Percentiles rank a stretch among this genome's conserved stretches.
These are phyloP conservation scores for Noctua pronuba DNA, from an alignment of 2,888 invertebrate genomes.

Conservation along the genomic window DNA sequence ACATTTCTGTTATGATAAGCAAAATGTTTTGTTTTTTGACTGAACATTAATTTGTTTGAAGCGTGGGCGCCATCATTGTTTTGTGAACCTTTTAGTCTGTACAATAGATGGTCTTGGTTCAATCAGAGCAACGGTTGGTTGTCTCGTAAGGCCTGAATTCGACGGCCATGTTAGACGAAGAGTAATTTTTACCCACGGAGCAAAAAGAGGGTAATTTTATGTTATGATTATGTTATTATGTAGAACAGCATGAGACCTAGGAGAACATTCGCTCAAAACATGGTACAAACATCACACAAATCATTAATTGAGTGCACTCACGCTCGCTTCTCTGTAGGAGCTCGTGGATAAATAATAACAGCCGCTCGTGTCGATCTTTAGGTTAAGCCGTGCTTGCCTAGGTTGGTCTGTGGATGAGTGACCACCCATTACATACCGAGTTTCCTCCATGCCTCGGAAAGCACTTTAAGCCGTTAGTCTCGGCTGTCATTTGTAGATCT, in stretches of 20 bases:
- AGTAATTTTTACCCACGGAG: neutral
- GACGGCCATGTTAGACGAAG: neutral
- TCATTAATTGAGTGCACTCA: neutral
- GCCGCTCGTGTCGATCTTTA: too few species aligned
- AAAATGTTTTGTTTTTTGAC: neutral
- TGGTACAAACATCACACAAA: neutral
- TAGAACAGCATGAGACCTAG: neutral
- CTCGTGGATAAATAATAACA: too few species aligned
- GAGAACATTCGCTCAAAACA: neutral
- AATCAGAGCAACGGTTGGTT: neutral
- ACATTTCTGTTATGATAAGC: neutral
- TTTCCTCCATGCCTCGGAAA: too few species aligned
- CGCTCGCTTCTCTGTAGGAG: neutral
- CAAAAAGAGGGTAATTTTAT: neutral
- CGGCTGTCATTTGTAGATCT: too few species aligned
- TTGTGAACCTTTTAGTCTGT: neutral
- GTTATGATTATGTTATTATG: neutral
- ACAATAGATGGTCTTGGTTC: neutral
- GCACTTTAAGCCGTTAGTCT: too few species aligned
- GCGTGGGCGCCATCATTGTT: neutral
- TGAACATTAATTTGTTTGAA: neutral
- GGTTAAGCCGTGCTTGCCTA: too few species aligned
- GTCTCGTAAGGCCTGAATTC: neutral
- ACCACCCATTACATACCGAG: too few species aligned
- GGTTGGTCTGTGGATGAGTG: too few species aligned